Evolutionary conservation across 92 coral and sea anemone genomes (phyloP).

Genomic region (Bergia sp.): DNA sequence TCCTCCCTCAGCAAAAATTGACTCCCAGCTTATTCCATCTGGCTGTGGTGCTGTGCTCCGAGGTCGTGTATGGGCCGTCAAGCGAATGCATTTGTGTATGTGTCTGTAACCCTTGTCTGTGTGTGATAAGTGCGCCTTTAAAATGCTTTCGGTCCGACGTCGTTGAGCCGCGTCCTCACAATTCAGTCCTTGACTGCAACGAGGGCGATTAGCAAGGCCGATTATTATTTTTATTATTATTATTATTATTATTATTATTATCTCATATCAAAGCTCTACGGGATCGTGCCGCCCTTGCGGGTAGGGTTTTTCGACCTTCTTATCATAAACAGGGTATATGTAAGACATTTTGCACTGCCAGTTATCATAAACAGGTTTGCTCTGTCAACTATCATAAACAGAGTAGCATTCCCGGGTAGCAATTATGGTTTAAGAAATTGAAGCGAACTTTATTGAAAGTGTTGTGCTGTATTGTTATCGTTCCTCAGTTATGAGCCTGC

Average conservation of each 20-base stretch:
- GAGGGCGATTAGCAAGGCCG: constrained; percentile 14
- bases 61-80: constrained; percentile 36
- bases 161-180: constrained; percentile 33
- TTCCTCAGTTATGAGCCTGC: too few relatives aligned
- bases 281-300: too few relatives aligned
- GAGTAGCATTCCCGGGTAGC: not conserved
- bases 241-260: too few relatives aligned
- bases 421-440: not conserved
- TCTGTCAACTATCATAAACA: too few relatives aligned
- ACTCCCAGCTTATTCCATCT: constrained; percentile 42
- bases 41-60: constrained; percentile 45
- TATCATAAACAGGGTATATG: too few relatives aligned
- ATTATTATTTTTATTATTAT: too few relatives aligned
- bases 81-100: constrained; percentile 12
- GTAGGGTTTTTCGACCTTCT: too few relatives aligned
- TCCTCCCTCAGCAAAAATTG: constrained; percentile 11
- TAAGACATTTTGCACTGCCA: too few relatives aligned
- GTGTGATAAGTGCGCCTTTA: not conserved
- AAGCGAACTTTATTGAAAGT: not conserved
- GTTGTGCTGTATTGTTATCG: not conserved
- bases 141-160: constrained; percentile 21
- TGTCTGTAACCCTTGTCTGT: constrained; percentile 1
- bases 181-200: constrained; percentile 9
- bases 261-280: too few relatives aligned
- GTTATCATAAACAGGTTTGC: not conserved